Conservation (phyloP, 2,888 invertebrate species). For the Drosophila picticornis region DNA sequence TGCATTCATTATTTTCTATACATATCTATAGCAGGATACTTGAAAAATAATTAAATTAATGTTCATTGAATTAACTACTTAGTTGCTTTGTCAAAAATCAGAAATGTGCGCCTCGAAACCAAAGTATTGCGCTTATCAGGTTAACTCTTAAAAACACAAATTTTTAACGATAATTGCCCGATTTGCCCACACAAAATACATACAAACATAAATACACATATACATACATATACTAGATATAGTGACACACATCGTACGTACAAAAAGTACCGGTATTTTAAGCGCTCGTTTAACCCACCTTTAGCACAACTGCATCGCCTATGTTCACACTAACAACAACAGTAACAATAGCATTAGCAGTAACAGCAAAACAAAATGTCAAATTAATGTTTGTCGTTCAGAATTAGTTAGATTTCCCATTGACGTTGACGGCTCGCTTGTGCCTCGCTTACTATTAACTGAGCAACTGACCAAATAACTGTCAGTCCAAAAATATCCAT, state of each 20-base stretch:
- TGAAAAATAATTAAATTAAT: background rate
- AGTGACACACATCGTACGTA: slow-evolving; percentile 7
- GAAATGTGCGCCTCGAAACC: background rate
- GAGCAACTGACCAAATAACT: slow-evolving; percentile 36
- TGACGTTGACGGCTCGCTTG: slow-evolving; percentile 34
- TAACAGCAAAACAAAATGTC: slow-evolving; percentile 71
- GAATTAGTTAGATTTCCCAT: slow-evolving; percentile 58
- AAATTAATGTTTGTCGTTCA: slow-evolving; percentile 70
- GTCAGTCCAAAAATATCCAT: slow-evolving; percentile 19
- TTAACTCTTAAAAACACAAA: background rate
- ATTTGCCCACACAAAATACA: background rate
- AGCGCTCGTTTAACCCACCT: slow-evolving; percentile 28
- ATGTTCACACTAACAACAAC: slow-evolving; percentile 9
- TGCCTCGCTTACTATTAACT: slow-evolving; percentile 34
- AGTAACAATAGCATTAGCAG: slow-evolving; percentile 7
- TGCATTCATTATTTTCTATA: background rate
- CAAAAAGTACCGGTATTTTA: slow-evolving; percentile 38
- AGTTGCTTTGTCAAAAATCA: background rate
- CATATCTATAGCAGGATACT: background rate
- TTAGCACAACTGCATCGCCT: slow-evolving; percentile 13
- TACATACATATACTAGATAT: background rate
- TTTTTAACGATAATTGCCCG: background rate
- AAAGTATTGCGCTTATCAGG: background rate
- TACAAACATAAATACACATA: background rate
- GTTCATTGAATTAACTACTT: background rate